Base-by-base conservation (phyloP, 2,888 invertebrate species). In the Acholoe squamosa region DNA sequence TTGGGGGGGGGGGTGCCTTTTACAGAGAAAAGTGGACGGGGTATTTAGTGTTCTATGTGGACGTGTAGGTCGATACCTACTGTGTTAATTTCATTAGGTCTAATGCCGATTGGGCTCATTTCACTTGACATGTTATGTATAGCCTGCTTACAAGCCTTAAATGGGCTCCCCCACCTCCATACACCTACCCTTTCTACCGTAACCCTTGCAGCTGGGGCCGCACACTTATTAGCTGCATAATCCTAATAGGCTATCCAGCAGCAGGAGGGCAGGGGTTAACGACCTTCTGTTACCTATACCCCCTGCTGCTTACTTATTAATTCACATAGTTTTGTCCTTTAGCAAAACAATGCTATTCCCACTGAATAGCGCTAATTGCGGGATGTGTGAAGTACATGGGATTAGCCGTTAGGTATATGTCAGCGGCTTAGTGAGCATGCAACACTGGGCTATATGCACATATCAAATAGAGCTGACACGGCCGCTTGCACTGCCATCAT, bases 251-350 rank as follows among this genome's bases (percentile, higher is more conserved):
- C 52, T 52, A 1, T 54, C 51, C 54, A 28, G 28, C 84, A 84
- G 84, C 25, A 22, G 84, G 84, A 19, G 43, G 84, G 14, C 7
- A 77, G 77, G 56, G 52, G 86, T 54, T 54, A 86, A 86, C 33
- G 86, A 86, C 86, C 52, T 33, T 54, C 86, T 54, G 28, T 28
- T 52, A 28, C 86, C 28, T 22, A 86, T 43, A 80, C 86, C 86
- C 31, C 86, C 52, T 86, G 86, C 84, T 84, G 84, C n/a, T 84
- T 51, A 51, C 84, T 51, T 33, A 84, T 86, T 86, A 86, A 86
- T 86, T 54, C 52, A 86, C 54, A 86, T 54, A 54, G 86, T 86
- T 86, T 54, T 86, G 25, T 22, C 25, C 25, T 5, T 54, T 56
- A 54, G 1, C n/a, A 54, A 86, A 86, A 86, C 54, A 86, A 54